Evolutionary conservation across 2,888 invertebrate species (phyloP).

Genomic region (Chymomyza amoena): DNA sequence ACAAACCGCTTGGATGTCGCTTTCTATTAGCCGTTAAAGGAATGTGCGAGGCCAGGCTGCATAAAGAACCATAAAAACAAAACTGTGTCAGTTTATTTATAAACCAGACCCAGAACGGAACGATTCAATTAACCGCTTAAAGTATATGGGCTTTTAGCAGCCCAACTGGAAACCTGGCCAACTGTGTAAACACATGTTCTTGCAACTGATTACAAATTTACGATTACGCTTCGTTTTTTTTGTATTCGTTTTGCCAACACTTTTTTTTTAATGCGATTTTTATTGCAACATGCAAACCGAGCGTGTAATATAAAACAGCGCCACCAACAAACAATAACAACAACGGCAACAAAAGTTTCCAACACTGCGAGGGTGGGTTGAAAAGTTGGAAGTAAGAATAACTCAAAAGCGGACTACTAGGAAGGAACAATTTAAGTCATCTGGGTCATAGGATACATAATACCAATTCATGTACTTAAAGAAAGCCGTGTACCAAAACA

Average conservation of each 20-base stretch:
- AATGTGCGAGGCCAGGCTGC: neutral
- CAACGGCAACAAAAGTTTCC: conserved; percentile 14
- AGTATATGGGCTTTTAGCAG: conserved; percentile 29
- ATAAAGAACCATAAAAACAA: conserved; percentile 4
- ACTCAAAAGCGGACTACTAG: no score
- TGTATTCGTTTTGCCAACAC: conserved; percentile 30
- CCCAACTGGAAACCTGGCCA: conserved; percentile 14
- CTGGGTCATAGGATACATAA: no score
- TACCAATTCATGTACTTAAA: no score
- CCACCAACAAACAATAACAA: conserved; percentile 24
- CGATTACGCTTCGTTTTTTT: conserved; percentile 58
- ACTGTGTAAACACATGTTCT: conserved; percentile 65
- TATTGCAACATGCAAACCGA: conserved; percentile 51
- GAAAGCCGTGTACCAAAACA: no score
- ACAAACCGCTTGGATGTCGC: conserved; percentile 28
- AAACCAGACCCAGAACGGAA: conserved; percentile 36
- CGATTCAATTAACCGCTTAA: conserved; percentile 51
- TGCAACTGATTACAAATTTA: conserved; percentile 68
- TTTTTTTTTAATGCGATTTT: conserved; percentile 46
- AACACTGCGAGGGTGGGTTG: no score
- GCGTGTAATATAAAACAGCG: conserved; percentile 44
- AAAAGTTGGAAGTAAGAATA: no score
- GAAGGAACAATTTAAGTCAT: no score
- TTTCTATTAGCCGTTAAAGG: conserved; percentile 43
- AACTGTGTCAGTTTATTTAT: conserved; percentile 61